Base-by-base conservation (phyloP, 35 echinoderm and acorn worm species). In the Antedon bifida region DNA sequence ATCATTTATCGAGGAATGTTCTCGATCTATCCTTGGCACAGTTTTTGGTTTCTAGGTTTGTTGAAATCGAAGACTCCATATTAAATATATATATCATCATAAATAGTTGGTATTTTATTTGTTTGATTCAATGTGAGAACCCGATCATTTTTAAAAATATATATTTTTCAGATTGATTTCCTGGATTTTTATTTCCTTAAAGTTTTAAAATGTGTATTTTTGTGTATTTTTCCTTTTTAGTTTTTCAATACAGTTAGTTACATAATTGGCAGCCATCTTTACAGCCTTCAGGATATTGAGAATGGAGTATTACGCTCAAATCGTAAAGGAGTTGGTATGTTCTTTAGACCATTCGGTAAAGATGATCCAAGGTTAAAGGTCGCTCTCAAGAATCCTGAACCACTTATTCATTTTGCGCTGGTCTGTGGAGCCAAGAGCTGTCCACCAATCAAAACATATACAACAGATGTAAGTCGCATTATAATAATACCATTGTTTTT, bases 371-470 rank as follows among this genome's bases (percentile, higher is more conserved):
- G 93, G 34, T 34, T 96, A 32, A 86, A 88, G 42, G 86, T 96
- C 19, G 89, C 93, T 28, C 75, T 96, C 5, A 35, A 91, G 36
- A 77, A 82, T 16, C 34, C 39, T 30, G 93, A 96, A 79, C 93
- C 93, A 0, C 85, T 96, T 46, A 91, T 96, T 34, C 93, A 96
- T 81, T 96, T 96, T 89, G 93, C 93, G 10, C 80, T 96, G 38
- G 93, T 96, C 23, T 96, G 93, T 83, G 93, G 93, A 28, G 93
- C 93, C 30, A 96, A 91, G 81, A 96, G 93, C 77, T 96, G 93
- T 73, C 93, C 93, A 8, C 93, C 93, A 0, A 96, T 96, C 83
- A 96, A 96, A 39, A 96, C 93, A 0, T 96, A 96, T 75, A 84
- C 86, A 1, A 79, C 89, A 30, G 87, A 91, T 82, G 93, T 96